These are phyloP conservation scores for Phataginus tricuspis DNA, from an alignment of 2,797 vertebrate species.

Conservation along the genomic window DNA sequence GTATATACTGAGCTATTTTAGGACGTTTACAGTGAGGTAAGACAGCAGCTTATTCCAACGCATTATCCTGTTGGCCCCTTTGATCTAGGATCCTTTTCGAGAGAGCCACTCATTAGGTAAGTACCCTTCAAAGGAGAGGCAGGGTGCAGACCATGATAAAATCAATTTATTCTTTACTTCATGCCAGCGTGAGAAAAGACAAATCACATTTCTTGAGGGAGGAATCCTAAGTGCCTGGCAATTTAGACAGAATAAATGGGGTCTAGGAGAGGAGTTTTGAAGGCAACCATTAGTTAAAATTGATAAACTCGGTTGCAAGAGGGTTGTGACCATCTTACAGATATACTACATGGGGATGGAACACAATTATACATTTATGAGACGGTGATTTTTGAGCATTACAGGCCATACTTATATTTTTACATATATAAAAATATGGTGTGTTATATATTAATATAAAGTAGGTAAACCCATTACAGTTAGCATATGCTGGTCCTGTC, in stretches of 20 bases:
- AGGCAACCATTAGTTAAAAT: conserved; percentile 78
- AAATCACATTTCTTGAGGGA: conserved; percentile 69
- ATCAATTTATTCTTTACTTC: conserved; percentile 65
- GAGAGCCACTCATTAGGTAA: conserved; percentile 75
- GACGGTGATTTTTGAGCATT: conserved; percentile 41
- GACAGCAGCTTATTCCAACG: conserved; percentile 63
- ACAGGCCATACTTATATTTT: background rate
- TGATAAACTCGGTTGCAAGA: conserved; percentile 74
- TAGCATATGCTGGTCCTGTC: background rate
- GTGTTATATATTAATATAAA: background rate
- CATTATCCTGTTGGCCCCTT: conserved; percentile 71
- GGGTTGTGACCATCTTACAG: conserved; percentile 65
- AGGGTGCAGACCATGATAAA: conserved; percentile 66
- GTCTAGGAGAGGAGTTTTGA: conserved; percentile 39
- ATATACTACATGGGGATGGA: conserved; percentile 21
- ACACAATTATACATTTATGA: conserved; percentile 20
- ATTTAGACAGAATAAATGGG: conserved; percentile 65
- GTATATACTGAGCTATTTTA: conserved; percentile 77
- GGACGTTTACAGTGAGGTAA: conserved; percentile 75
- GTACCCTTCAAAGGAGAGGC: conserved; percentile 71
- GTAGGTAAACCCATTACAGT: background rate
- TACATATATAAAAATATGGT: background rate
- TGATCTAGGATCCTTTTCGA: conserved; percentile 69
- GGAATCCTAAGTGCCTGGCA: conserved; percentile 63
- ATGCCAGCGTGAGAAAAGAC: conserved; percentile 70